phyloP scores from a whole-genome alignment of 1,140 invertebrate genomes.

The Procambarus clarkii region DNA sequence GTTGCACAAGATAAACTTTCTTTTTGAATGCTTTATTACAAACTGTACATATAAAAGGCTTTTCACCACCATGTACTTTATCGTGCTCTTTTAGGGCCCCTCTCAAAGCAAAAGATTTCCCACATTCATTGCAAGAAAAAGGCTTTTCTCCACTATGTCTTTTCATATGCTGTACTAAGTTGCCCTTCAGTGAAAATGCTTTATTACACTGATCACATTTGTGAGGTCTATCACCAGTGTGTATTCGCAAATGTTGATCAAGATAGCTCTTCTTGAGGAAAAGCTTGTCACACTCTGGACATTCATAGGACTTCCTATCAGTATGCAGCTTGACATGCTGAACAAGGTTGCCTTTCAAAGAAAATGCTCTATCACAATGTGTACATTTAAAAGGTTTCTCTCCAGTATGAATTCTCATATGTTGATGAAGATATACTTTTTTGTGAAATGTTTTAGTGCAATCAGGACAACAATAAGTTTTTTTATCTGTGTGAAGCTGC shows the following conservation, averaged over 20 bases:
- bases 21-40: slow-evolving; percentile 57
- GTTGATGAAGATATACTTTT: slow-evolving; percentile 56
- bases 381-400: slow-evolving; percentile 57
- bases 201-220: slow-evolving; percentile 91
- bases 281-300: slow-evolving; percentile 52
- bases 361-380: slow-evolving; percentile 48
- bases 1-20: slow-evolving; percentile 57
- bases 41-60: slow-evolving; percentile 45
- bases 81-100: slow-evolving; percentile 52
- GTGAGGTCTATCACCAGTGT: slow-evolving; percentile 83
- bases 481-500: slow-evolving; percentile 62
- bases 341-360: slow-evolving; percentile 53
- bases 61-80: slow-evolving; percentile 55
- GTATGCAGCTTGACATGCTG: slow-evolving; percentile 61
- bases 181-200: slow-evolving; percentile 94
- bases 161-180: slow-evolving; percentile 78
- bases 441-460: slow-evolving; percentile 49
- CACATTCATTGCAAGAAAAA: slow-evolving; percentile 46
- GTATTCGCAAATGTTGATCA: slow-evolving; percentile 73
- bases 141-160: slow-evolving; percentile 61
- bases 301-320: slow-evolving; percentile 59
- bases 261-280: slow-evolving; percentile 66
- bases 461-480: slow-evolving; percentile 56
- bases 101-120: slow-evolving; percentile 56
- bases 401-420: slow-evolving; percentile 46